Conservation (phyloP, 1,140 invertebrate species). For the Ridgeia piscesae region DNA sequence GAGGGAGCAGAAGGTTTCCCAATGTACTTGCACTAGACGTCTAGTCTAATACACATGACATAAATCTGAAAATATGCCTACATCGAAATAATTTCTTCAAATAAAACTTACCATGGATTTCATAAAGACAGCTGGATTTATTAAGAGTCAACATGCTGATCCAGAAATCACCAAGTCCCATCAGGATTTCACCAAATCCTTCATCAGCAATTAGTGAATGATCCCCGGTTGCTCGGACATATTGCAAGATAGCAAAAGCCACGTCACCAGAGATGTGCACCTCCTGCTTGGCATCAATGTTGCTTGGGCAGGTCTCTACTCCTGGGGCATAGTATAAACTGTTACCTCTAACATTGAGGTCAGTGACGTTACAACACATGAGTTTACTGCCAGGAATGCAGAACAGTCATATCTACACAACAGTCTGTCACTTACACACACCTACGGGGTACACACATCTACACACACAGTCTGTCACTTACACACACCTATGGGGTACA, state of each 20-base stretch:
- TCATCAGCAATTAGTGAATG: constrained; percentile 36
- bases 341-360: not conserved
- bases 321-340: constrained; percentile 33
- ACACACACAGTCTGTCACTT: too few species aligned
- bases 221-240: constrained; percentile 49
- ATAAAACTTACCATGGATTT: constrained; percentile 40
- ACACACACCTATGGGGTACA: too few species aligned
- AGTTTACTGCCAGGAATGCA: too few species aligned
- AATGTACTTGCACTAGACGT: too few species aligned
- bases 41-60: too few species aligned
- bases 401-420: too few species aligned
- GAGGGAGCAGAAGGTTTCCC: too few species aligned
- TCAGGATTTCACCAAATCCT: constrained; percentile 39
- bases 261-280: constrained; percentile 59
- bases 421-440: too few species aligned
- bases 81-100: too few species aligned
- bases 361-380: not conserved
- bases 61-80: too few species aligned
- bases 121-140: constrained; percentile 33
- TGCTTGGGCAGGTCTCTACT: constrained; percentile 39
- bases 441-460: too few species aligned
- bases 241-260: constrained; percentile 56
- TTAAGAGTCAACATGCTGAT: constrained; percentile 37
- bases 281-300: constrained; percentile 43
- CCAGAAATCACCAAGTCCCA: constrained; percentile 58